Base-by-base conservation (phyloP, 2,797 vertebrate genomes). In the Mallotus villosus region DNA sequence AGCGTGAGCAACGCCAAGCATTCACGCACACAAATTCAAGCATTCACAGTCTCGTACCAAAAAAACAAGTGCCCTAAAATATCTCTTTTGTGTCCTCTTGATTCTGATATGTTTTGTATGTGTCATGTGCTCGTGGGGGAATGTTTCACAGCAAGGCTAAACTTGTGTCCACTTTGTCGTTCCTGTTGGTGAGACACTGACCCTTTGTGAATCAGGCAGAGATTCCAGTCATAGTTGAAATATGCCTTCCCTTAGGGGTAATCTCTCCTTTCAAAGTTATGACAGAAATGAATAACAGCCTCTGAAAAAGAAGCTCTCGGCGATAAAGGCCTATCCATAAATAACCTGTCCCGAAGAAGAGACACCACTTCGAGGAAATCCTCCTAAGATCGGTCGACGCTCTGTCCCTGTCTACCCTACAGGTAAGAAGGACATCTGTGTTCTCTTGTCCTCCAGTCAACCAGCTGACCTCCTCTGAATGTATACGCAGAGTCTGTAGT, bases 211-310 rank as follows among this genome's bases (percentile, higher is more conserved):
- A 60, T 70, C 32, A 68, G 37, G 46, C 7, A 58, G 59, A 58
- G 59, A 76, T 74, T 81, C 64, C 67, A 61, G 21, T 76, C 59
- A 71, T 74, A 73, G 67, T 67, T 72, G 53, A 75, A 77, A 70
- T 58, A 64, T 74, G 75, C 71, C 60, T 73, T 65, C 61, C 72
- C 71, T 66, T 5, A 29, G 68, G 74, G 69, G 73, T 57, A 81
- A 79, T 75, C 11, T 68, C 62, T 76, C 67, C 61, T 72, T 72
- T 79, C 70, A 77, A 72, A 58, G 34, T 55, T 57, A 63, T 73
- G 62, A 80, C 3, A 1, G 68, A 76, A 81, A 82, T 76, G 24
- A 80, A 71, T 57, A 73, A 63, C 63, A 63, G 59, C 67, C 34
- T 55, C 57, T 1, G 9, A 69, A 71, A 46, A 34, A 34, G 69